Percentiles rank a stretch among this genome's conserved stretches.
These are phyloP conservation scores for Tachysurus fulvidraco DNA, from an alignment of 2,113 vertebrate species.

Conservation along the genomic window DNA sequence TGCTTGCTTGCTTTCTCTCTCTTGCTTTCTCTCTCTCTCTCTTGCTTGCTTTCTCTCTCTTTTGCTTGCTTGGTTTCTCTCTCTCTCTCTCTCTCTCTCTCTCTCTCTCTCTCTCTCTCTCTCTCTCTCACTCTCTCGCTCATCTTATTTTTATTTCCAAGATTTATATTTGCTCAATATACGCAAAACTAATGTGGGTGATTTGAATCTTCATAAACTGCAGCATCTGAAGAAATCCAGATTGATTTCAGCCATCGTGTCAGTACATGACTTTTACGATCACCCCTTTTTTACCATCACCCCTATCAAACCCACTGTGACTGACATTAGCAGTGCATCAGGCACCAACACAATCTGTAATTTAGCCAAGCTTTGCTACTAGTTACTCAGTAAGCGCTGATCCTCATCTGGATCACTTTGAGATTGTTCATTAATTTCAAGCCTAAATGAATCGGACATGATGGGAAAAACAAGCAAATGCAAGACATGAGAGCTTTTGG, in stretches of 20 bases:
- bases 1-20: no score
- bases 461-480: background rate
- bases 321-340: background rate
- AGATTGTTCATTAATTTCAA: slow-evolving; percentile 1
- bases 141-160: no score
- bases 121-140: background rate
- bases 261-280: slow-evolving; percentile 24
- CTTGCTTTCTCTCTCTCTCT: no score
- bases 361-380: background rate
- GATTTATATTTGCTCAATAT: no score
- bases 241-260: slow-evolving; percentile 40
- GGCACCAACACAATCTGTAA: background rate
- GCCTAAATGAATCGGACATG: background rate
- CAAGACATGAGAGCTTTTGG: background rate
- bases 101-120: no score
- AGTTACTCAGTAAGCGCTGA: background rate
- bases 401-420: background rate
- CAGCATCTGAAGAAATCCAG: background rate
- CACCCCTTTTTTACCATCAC: background rate
- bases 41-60: no score
- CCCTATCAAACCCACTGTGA: background rate
- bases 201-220: background rate
- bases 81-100: no score
- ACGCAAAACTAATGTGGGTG: background rate
- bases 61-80: no score